These are phyloP conservation scores for Halcyon chelicuti DNA, from an alignment of 2,797 vertebrate genomes.

Conservation along the genomic window DNA sequence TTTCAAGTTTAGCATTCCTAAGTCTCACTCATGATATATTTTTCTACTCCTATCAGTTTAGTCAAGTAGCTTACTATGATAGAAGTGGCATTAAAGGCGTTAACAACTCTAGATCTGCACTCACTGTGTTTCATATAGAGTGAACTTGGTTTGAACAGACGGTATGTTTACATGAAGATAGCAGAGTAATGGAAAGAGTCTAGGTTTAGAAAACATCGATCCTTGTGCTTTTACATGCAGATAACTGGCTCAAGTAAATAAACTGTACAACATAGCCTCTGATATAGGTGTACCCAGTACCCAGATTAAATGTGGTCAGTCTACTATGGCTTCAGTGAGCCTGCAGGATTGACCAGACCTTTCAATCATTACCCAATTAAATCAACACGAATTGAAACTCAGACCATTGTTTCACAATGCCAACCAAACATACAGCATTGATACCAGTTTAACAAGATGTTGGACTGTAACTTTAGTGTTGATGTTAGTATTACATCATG, in stretches of 20 bases:
- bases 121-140: not conserved
- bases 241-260: not conserved
- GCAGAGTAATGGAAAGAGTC: not conserved
- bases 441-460: not conserved
- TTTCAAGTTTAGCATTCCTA: not conserved
- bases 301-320: not conserved
- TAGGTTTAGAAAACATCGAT: not conserved
- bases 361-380: not conserved
- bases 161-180: not conserved
- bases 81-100: not conserved
- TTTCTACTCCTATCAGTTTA: not conserved
- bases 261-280: not conserved
- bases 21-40: not conserved
- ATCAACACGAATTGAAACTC: not conserved
- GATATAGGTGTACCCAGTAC: not conserved
- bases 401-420: not conserved
- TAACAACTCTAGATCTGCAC: not conserved
- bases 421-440: not conserved
- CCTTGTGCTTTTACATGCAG: not conserved
- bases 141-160: not conserved
- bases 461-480: not conserved
- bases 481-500: not conserved
- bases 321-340: not conserved
- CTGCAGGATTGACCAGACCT: not conserved
- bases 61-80: not conserved